phyloP scores from a whole-genome alignment of 2,113 vertebrate species.

The Poeciliopsis turrubarensis region DNA sequence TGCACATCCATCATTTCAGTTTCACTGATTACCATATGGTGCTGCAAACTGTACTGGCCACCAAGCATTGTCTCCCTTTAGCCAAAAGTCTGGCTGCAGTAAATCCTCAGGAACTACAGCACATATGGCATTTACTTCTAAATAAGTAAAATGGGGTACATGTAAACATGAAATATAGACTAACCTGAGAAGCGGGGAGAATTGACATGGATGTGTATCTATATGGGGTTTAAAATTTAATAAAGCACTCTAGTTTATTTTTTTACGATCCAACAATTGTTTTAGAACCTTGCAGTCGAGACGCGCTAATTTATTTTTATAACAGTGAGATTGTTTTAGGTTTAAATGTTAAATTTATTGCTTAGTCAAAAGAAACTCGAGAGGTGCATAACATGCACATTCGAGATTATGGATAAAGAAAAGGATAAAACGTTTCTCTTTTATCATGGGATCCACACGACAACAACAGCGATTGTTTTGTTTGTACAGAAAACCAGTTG shows the following conservation, averaged over 20 bases:
- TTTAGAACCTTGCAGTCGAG: not conserved
- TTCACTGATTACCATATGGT: constrained; percentile 39
- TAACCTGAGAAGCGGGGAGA: not conserved
- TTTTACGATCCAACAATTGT: not conserved
- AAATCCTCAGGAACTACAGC: not conserved
- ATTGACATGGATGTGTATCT: not conserved
- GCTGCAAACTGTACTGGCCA: constrained; percentile 13
- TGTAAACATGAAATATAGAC: constrained; percentile 10
- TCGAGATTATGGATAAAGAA: too few species aligned
- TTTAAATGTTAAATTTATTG: not conserved
- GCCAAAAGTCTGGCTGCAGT: not conserved
- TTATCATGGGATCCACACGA: too few species aligned
- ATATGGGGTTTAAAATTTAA: not conserved
- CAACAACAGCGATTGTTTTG: too few species aligned
- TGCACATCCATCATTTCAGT: constrained; percentile 11
- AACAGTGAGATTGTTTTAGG: not conserved
- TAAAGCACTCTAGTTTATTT: not conserved
- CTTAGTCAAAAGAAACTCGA: too few species aligned
- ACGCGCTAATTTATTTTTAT: not conserved
- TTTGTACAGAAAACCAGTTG: too few species aligned
- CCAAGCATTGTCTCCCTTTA: constrained; percentile 5
- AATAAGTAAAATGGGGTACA: not conserved
- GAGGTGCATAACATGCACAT: too few species aligned
- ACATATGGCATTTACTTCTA: not conserved
- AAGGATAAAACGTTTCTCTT: too few species aligned